Conservation (phyloP, 2,888 invertebrate species). For the Dastarcus helophoroides region DNA sequence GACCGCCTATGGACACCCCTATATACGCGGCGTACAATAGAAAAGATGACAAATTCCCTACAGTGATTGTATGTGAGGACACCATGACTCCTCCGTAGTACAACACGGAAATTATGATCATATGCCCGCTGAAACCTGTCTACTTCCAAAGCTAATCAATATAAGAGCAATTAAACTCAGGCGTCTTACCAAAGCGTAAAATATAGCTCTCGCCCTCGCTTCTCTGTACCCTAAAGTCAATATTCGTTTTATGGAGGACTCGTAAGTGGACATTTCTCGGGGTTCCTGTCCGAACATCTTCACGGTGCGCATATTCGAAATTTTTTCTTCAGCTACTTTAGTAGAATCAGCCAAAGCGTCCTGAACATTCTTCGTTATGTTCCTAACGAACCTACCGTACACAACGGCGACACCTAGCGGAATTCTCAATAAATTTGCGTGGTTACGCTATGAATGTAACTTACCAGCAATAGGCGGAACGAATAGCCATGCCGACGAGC, state of each 20-base stretch:
- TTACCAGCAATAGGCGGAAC: constrained; percentile 79
- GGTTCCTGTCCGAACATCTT: constrained; percentile 83
- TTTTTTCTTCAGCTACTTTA: constrained; percentile 81
- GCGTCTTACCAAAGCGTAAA: constrained; percentile 70
- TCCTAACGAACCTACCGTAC: constrained; percentile 74
- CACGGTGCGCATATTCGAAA: constrained; percentile 86
- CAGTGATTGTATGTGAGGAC: constrained; percentile 60
- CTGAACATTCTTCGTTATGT: constrained; percentile 70
- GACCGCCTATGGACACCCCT: constrained; percentile 77
- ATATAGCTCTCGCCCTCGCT: constrained; percentile 73
- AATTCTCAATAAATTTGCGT: not conserved
- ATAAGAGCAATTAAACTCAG: constrained; percentile 3
- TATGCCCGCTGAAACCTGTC: constrained; percentile 83
- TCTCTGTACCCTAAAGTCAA: constrained; percentile 75
- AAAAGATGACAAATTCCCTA: constrained; percentile 88
- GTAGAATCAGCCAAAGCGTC: constrained; percentile 53
- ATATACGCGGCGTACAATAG: constrained; percentile 90
- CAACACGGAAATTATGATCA: constrained; percentile 79
- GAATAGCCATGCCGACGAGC: constrained; percentile 69
- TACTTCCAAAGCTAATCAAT: constrained; percentile 28
- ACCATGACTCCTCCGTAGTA: constrained; percentile 90
- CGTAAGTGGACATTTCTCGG: constrained; percentile 61
- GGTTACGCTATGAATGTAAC: not conserved
- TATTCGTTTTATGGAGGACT: constrained; percentile 55
- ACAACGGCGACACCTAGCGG: constrained; percentile 52